Evolutionary conservation across 2,113 vertebrate genomes (phyloP).

Genomic region (Mugil cephalus): DNA sequence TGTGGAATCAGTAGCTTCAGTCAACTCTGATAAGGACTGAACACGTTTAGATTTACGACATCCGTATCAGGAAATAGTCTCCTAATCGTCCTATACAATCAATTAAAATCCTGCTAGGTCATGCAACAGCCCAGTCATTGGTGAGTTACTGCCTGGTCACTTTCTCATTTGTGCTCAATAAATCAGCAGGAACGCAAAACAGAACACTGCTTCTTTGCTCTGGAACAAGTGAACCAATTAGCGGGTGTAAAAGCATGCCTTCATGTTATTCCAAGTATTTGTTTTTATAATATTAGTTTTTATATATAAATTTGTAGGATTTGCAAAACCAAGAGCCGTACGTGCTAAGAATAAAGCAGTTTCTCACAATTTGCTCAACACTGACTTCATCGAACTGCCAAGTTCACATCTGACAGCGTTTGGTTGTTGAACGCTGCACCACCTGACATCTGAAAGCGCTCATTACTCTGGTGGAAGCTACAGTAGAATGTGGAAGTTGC

Average conservation of each 20-base stretch:
- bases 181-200: not conserved
- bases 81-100: too few relatives aligned
- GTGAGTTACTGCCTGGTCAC: not conserved
- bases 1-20: too few relatives aligned
- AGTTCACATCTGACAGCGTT: not conserved
- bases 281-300: too few relatives aligned
- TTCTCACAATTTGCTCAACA: not conserved
- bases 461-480: conserved; percentile 33
- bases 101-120: not conserved
- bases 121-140: not conserved
- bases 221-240: not conserved
- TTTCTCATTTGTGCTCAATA: not conserved
- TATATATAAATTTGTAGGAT: not conserved
- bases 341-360: not conserved
- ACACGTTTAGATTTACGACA: too few relatives aligned
- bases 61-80: too few relatives aligned
- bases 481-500: conserved; percentile 6
- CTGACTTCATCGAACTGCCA: not conserved
- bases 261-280: not conserved
- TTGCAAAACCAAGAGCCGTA: too few relatives aligned
- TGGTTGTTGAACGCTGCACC: conserved; percentile 2
- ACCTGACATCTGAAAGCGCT: conserved; percentile 16
- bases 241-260: not conserved
- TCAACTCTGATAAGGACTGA: too few relatives aligned
- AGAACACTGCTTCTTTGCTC: not conserved